Evolutionary conservation across 2,888 invertebrate genomes (phyloP).

Genomic region (Aleiodes alternator): DNA sequence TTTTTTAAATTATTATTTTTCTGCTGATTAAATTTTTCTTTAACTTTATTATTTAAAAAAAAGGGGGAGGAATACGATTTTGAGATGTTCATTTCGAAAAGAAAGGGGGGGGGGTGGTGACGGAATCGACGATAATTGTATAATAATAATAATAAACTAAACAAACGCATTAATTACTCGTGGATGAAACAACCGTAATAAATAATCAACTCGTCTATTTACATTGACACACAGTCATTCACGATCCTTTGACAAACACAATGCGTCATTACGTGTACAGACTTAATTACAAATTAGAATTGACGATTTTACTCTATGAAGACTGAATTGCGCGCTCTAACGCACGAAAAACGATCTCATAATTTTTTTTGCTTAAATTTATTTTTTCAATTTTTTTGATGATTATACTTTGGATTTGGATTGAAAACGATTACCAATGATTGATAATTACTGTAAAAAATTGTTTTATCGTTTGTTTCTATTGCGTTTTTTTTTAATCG

Average conservation of each 20-base stretch:
- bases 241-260: conserved; percentile 16
- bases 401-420: no score
- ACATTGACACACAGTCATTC: background rate
- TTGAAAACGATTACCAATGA: no score
- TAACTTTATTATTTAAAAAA: background rate
- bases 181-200: conserved; percentile 13
- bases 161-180: conserved; percentile 5
- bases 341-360: no score
- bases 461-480: no score
- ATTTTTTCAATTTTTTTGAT: no score
- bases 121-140: background rate
- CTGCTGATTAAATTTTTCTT: background rate
- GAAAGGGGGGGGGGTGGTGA: background rate
- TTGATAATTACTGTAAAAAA: no score
- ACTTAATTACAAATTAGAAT: conserved; percentile 9
- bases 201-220: conserved; percentile 37
- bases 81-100: background rate
- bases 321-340: background rate
- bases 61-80: background rate
- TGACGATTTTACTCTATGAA: conserved; percentile 2
- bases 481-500: no score
- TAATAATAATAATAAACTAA: background rate
- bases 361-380: no score
- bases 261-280: conserved; percentile 15
- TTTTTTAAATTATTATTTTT: background rate